Evolutionary conservation across 2,113 vertebrate species (phyloP).

Genomic region (Illadopsis cleaveri): DNA sequence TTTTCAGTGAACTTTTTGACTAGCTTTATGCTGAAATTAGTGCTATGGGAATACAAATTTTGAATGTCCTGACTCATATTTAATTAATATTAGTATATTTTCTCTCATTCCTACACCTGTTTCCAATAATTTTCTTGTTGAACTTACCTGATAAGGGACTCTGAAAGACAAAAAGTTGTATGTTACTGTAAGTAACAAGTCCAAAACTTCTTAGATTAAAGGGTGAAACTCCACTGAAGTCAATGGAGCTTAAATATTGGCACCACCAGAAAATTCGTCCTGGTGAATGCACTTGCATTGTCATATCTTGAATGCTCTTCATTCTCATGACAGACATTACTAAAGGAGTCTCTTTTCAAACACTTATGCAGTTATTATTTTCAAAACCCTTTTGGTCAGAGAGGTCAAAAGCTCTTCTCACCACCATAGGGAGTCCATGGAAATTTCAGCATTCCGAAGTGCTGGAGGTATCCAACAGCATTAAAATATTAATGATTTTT

Average conservation of each 20-base stretch:
- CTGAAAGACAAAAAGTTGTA: not conserved
- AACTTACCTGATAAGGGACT: not conserved
- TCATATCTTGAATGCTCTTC: constrained; percentile 1
- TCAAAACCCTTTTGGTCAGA: constrained; percentile 35
- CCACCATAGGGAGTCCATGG: not conserved
- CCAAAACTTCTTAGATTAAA: not conserved
- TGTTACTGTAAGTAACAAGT: not conserved
- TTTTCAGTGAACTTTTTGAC: not conserved
- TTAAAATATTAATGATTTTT: not conserved
- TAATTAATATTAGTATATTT: not conserved
- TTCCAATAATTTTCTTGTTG: not conserved
- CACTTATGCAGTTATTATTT: not conserved
- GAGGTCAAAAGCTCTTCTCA: constrained; percentile 58
- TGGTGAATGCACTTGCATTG: not conserved
- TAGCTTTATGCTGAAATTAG: not conserved
- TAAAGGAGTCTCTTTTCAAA: not conserved
- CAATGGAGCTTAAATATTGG: constrained; percentile 47
- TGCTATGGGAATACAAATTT: not conserved
- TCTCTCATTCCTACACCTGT: not conserved
- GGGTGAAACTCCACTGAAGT: constrained; percentile 62
- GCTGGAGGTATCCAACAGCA: not conserved
- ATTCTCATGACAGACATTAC: not conserved
- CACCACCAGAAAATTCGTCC: not conserved
- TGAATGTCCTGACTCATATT: not conserved
- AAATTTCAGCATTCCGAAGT: not conserved